These are phyloP conservation scores for Clytia hemisphaerica DNA, from an alignment of 30 jellyfish, hydroid and myxozoan genomes.

Conservation along the genomic window DNA sequence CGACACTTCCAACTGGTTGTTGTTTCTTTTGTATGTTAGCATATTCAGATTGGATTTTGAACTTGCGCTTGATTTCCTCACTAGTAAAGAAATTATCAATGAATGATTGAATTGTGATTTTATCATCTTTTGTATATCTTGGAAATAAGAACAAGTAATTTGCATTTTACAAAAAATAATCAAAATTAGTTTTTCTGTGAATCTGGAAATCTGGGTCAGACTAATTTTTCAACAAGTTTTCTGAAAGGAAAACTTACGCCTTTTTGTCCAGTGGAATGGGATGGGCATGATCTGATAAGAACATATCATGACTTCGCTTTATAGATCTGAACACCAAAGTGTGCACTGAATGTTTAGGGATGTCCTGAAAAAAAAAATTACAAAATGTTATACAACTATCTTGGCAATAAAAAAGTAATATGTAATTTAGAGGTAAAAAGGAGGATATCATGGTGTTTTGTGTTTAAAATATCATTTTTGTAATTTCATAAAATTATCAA, in stretches of 20 bases:
- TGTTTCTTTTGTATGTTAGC: conserved; percentile 28
- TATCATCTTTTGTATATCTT: too few species aligned
- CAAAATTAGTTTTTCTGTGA: too few species aligned
- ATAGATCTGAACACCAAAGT: conserved; percentile 93
- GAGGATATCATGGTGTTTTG: too few species aligned
- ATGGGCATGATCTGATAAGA: conserved; percentile 80
- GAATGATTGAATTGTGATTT: background rate
- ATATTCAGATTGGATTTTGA: conserved; percentile 67
- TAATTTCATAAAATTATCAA: too few species aligned
- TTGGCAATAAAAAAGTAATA: too few species aligned
- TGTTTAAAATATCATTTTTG: too few species aligned
- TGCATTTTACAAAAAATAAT: too few species aligned
- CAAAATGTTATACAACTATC: too few species aligned
- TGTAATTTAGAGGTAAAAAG: too few species aligned
- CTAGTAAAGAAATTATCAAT: conserved; percentile 15
- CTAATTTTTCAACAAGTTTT: too few species aligned
- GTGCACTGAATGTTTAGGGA: conserved; percentile 91
- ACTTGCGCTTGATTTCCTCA: conserved; percentile 51
- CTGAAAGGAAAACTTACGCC: conserved; percentile 40
- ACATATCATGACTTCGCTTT: conserved; percentile 96
- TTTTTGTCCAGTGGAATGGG: conserved; percentile 65
- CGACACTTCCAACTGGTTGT: background rate
- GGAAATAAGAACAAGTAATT: too few species aligned
- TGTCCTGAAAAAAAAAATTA: conserved; percentile 46
- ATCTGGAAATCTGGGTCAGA: too few species aligned